Percentiles rank a stretch among this genome's conserved stretches.
Evolutionary conservation across 2,113 vertebrate genomes (phyloP).

Genomic region (Heterocephalus glaber): DNA sequence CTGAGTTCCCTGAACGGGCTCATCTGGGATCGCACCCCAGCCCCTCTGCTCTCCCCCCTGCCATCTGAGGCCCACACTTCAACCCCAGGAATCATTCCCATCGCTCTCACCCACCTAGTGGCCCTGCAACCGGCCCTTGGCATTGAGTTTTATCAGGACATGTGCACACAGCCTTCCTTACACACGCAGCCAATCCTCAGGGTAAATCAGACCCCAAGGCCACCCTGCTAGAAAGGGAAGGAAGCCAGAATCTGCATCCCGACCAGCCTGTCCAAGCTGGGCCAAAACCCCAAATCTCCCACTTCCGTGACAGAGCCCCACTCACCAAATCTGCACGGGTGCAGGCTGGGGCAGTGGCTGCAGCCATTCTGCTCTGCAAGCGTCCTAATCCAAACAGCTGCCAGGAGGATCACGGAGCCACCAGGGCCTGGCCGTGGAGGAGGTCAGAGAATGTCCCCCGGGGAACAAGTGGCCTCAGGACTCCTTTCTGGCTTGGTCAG

Average conservation of each 20-base stretch:
- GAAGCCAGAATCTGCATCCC: not conserved
- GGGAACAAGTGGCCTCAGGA: not conserved
- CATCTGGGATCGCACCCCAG: rapidly evolving
- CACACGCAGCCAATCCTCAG: not conserved
- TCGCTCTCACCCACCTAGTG: not conserved
- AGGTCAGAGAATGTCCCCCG: not conserved
- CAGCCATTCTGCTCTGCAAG: not conserved
- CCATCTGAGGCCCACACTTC: not conserved
- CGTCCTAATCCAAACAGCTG: not conserved
- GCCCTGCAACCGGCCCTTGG: not conserved
- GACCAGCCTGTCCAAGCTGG: not conserved
- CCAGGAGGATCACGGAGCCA: not conserved
- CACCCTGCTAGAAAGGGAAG: not conserved
- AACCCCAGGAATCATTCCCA: not conserved
- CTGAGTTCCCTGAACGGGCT: not conserved
- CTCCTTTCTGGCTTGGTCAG: not conserved
- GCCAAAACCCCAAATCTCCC: not conserved
- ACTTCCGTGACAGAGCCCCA: not conserved
- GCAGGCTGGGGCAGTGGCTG: not conserved
- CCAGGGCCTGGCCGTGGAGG: not conserved
- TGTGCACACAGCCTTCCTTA: not conserved
- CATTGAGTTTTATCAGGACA: not conserved
- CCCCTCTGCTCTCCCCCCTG: not conserved
- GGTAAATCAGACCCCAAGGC: not conserved
- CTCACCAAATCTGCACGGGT: not conserved